Base-by-base conservation (phyloP, 2,888 invertebrate species). In the Ormyrus nitidulus region DNA sequence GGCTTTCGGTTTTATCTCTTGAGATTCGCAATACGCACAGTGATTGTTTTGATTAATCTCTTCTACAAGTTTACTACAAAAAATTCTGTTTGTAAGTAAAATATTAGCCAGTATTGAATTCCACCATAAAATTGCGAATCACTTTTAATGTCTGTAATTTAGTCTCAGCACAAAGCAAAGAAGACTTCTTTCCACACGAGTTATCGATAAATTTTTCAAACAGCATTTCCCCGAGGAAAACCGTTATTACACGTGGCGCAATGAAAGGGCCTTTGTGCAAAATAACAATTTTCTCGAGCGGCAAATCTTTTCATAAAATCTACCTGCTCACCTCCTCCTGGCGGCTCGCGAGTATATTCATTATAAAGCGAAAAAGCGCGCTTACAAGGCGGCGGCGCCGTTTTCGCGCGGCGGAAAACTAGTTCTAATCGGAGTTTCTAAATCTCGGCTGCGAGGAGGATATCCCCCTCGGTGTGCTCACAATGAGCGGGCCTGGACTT, bases 301-400 rank as follows among this genome's bases (percentile, higher is more conserved):
- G 53, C 61, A 8, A 58, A 78, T 78, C 78, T 72, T 68, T 58
- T 68, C 68, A 68, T 49, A 54, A 73, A 73, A 78, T 78, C 78
- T 59, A 34, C 64, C 34, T 3, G 51, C 62, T 68, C 49, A 13
- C 61, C 19, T 34, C 34, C 34, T 34, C 34, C 34, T 34, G 34
- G 34, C 34, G 19, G 6, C 64, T 34, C 46, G 34, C 59, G 19
- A 34, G 8, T 59, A 66, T 59, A 51, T 71, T 77, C 59, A 61
- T 72, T 77, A 72, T 19, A 58, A 46, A 46, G 46, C 49, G 34
- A 69, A 79, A 64, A 70, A 70, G 9, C 58, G 3, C 68, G 9
- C 48, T 69, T 69, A 64, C 69, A 64, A 69, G 34, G 74, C 19
- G 19, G 19, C 62, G 49, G 34, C 34, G 34, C 34, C 13, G 72